Base-by-base conservation (phyloP, 1,140 invertebrate genomes). In the Macrosteles quadrilineatus region DNA sequence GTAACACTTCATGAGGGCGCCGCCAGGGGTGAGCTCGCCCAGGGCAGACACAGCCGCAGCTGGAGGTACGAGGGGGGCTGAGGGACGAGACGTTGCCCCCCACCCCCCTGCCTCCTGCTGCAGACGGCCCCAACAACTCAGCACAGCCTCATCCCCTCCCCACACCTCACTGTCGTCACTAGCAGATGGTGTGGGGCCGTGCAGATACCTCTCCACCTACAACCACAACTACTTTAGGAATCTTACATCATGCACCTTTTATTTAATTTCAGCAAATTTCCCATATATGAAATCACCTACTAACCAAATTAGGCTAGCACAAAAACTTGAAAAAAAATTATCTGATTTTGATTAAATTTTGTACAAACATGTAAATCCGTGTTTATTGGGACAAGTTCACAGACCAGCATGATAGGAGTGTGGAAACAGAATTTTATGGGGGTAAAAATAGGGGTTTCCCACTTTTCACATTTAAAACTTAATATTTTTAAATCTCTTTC, bases 1-100 rank as follows among this genome's bases (percentile, higher is more conserved):
- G 78, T 92, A 91, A 19, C 92, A 90, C 74, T 94, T 88, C 95
- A 98, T 97, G 11, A 98, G 85, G 36, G 88, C 87, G 29, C 96
- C 96, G 67, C 95, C 95, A n/a, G 95, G 94, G 76, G 93, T 95
- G 19, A 98, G 83, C 83, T 97, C 95, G 29, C 93, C 92, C 2
- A 97, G 79, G 65, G 91, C 92, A 73, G 87, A 88, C 2, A 95
- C 90, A 19, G 94, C 93, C 31, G 87, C 88, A 59, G 86, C 87
- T 17, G 92, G 86, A 74, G 82, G 84, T 59, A 88, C 81, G 31
- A 57, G 47, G 11, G 12, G 40, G 3, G 31, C 31, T 32, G 50
- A 40, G 62, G 12, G 32, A 29, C 14, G 21, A 69, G 27, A 69
- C 43, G 11, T 57, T 30, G 0, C 31, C 45, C 31, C 30, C 82